These are phyloP conservation scores for Cheilosia variabilis DNA, from an alignment of 2,888 invertebrate species.

Conservation along the genomic window DNA sequence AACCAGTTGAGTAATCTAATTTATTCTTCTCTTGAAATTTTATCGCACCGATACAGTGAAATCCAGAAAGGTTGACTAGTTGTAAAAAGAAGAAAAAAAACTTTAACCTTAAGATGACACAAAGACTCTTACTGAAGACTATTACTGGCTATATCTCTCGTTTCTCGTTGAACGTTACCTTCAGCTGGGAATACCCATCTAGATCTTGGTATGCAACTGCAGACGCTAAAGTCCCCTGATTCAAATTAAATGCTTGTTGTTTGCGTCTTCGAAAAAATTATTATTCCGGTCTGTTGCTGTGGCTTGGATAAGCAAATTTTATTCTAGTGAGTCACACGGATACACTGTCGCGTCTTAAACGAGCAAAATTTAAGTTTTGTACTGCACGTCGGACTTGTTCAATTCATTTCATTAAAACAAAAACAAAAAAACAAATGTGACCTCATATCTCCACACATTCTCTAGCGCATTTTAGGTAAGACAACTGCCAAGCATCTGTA, in stretches of 20 bases:
- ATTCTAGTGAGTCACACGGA: not conserved
- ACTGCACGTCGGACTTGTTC: not conserved
- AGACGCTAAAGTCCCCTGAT: not conserved
- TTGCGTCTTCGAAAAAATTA: not conserved
- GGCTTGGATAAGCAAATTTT: not conserved
- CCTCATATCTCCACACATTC: conserved; percentile 1
- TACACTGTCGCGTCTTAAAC: not conserved
- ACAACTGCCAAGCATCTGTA: conserved; percentile 50
- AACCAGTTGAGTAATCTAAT: conserved; percentile 24
- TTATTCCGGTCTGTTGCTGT: conserved; percentile 24
- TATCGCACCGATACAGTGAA: not conserved
- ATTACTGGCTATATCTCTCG: conserved; percentile 7
- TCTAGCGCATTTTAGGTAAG: conserved; percentile 66
- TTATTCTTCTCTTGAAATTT: conserved; percentile 26
- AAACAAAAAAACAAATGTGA: conserved; percentile 18
- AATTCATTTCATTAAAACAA: not conserved
- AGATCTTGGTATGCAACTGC: not conserved
- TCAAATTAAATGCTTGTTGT: conserved; percentile 3
- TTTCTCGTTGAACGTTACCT: not conserved
- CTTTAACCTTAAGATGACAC: conserved; percentile 38
- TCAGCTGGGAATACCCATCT: conserved; percentile 21
- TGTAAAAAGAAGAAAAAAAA: conserved; percentile 1
- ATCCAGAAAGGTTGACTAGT: conserved; percentile 51
- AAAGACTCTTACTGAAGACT: not conserved
- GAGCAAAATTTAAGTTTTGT: not conserved